Conservation (phyloP, 64 coral and sea anemone species). For the Stylophora pistillata region DNA sequence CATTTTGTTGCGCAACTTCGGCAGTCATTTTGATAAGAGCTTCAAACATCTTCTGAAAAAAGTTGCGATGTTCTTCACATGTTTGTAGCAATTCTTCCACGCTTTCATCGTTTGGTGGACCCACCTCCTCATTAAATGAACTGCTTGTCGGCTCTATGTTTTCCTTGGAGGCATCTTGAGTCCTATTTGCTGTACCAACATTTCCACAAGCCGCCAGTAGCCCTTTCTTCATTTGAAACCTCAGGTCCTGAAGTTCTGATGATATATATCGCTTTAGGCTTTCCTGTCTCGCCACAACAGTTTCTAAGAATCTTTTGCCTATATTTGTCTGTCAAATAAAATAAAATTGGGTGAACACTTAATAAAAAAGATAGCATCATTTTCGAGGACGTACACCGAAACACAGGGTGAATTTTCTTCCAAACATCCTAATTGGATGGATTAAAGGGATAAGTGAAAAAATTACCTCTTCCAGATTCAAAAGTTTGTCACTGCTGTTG, state of each 20-base stretch:
- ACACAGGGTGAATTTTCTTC: too few species aligned
- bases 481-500: not conserved
- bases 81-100: not conserved
- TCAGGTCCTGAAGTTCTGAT: slow-evolving; percentile 58
- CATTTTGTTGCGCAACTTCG: slow-evolving; percentile 54
- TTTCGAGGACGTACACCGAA: too few species aligned
- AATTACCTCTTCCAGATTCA: slow-evolving; percentile 17
- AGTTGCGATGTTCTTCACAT: slow-evolving; percentile 45
- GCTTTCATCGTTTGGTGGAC: not conserved
- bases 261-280: slow-evolving; percentile 56
- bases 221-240: slow-evolving; percentile 18
- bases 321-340: slow-evolving; percentile 35
- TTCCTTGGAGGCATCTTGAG: not conserved
- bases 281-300: slow-evolving; percentile 52
- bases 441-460: not conserved
- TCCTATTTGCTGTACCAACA: not conserved
- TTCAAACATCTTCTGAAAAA: slow-evolving; percentile 30
- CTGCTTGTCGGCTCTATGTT: not conserved
- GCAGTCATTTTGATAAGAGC: slow-evolving; percentile 61
- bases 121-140: not conserved
- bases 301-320: slow-evolving; percentile 48
- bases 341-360: not conserved
- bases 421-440: too few species aligned
- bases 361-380: not conserved
- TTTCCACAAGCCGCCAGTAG: slow-evolving; percentile 38